A percentile compares a stretch with the other conserved stretches of the same genome.
phyloP scores from a whole-genome alignment of 2,797 vertebrate genomes.

The Margarornis squamiger region DNA sequence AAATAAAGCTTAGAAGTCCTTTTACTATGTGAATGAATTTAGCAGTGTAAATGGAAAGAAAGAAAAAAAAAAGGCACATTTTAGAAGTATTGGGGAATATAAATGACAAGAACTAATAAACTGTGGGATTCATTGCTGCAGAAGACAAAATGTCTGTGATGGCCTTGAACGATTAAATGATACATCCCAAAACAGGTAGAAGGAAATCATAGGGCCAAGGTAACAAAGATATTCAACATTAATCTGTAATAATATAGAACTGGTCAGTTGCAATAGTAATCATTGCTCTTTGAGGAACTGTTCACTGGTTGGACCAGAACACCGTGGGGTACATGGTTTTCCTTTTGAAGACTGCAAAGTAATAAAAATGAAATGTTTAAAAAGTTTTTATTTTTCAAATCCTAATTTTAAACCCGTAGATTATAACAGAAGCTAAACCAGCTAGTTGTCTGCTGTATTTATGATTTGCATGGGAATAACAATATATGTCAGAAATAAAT shows the following conservation, averaged over 20 bases:
- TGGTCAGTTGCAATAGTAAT: accelerated
- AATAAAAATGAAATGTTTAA: neutral
- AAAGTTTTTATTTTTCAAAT: neutral
- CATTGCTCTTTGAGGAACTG: neutral
- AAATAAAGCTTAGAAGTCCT: neutral
- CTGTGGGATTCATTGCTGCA: neutral
- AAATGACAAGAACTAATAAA: neutral
- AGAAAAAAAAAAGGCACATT: neutral
- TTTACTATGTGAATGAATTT: neutral
- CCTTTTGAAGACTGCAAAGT: neutral
- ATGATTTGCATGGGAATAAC: neutral
- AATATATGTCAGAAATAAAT: neutral
- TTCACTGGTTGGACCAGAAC: neutral
- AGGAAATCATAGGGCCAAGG: neutral
- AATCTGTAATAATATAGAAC: neutral
- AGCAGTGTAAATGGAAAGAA: neutral
- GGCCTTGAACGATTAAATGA: neutral
- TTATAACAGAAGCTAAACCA: neutral
- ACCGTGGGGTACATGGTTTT: neutral
- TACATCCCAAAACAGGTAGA: neutral
- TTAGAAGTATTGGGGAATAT: neutral
- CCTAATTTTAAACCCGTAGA: neutral
- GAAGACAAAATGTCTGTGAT: neutral
- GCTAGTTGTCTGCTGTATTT: neutral
- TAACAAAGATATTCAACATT: neutral